Evolutionary conservation across 2,888 invertebrate genomes (phyloP), one percentile per base, ranked within the genome.

Genomic region (Hypsopygia costalis): DNA sequence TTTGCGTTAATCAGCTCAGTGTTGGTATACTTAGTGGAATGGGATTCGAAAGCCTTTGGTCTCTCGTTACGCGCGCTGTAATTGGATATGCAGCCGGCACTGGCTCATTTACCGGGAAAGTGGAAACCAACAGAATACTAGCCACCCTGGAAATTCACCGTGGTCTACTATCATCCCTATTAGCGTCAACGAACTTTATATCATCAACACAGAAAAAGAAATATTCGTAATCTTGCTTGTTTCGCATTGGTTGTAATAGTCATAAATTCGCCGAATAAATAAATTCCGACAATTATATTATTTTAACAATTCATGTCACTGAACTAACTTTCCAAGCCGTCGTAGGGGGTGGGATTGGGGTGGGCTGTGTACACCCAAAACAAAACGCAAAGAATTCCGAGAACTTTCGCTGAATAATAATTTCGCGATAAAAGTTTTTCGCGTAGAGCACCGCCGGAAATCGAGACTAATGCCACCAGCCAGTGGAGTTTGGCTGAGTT

Each of bases 341-440:
- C 43, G 51, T 3, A 4, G 53, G 60, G 61, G 62, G 49, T 51
- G 47, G 46, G 51, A 50, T 49, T 47, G 62, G 56, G 58, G 58
- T 41, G 60, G 58, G 56, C 59, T 52, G 65, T 57, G 61, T 52
- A 58, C 62, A 53, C 49, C 62, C 66, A 68, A 76, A 78, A 80
- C 76, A 81, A 81, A 82, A 78, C 69, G 74, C 65, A 74, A 83
- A 81, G 76, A 81, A 78, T 77, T 69, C 71, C 62, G 67, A 63
- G 57, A 76, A 86, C 85, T 87, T 83, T 82, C 77, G 61, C 78
- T 79, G 78, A 81, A 81, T 83, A 80, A 81, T 78, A 79, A 85
- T 83, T 76, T 69, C 61, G 71, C 63, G 69, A 73, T 62, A 74
- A 81, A 85, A 85, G 73, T 82, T 82, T 16, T 70, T 62, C 62